Evolutionary conservation across 2,797 vertebrate genomes (phyloP).

Genomic region (Semotilus atromaculatus): DNA sequence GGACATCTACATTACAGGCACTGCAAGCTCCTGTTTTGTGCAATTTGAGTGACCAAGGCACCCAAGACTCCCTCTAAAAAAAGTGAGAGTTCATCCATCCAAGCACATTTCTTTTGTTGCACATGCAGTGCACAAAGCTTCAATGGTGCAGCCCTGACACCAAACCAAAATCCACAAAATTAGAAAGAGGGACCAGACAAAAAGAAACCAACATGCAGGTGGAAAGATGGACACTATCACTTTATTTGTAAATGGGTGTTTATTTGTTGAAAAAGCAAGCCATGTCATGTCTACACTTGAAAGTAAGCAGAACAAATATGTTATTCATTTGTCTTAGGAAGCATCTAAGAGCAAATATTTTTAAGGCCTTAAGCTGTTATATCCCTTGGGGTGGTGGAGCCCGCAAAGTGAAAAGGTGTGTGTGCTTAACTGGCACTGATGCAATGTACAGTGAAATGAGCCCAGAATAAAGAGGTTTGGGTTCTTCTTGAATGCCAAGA

Average conservation of each 20-base stretch:
- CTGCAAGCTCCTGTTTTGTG: background rate
- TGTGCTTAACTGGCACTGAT: conserved; percentile 41
- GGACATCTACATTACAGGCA: background rate
- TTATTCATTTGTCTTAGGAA: background rate
- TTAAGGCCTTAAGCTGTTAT: conserved; percentile 1
- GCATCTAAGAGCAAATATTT: conserved; percentile 1
- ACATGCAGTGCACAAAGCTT: background rate
- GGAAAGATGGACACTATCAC: background rate
- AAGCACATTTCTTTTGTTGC: background rate
- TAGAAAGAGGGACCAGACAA: background rate
- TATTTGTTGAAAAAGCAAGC: background rate
- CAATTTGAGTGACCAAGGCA: conserved; percentile 10
- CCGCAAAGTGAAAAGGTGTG: conserved; percentile 5
- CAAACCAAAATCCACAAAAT: background rate
- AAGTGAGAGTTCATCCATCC: background rate
- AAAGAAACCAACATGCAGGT: background rate
- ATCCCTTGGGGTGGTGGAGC: conserved; percentile 5
- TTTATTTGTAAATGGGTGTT: background rate
- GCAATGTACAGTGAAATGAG: conserved; percentile 53
- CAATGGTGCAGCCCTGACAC: background rate
- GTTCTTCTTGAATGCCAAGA: conserved; percentile 8
- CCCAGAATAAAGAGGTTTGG: background rate
- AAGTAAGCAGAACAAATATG: background rate
- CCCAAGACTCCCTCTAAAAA: background rate
- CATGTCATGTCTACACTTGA: background rate